Evolutionary conservation across 2,797 vertebrate species (phyloP), one percentile per base, ranked within the genome.

Genomic region (Tarsius wallacei): DNA sequence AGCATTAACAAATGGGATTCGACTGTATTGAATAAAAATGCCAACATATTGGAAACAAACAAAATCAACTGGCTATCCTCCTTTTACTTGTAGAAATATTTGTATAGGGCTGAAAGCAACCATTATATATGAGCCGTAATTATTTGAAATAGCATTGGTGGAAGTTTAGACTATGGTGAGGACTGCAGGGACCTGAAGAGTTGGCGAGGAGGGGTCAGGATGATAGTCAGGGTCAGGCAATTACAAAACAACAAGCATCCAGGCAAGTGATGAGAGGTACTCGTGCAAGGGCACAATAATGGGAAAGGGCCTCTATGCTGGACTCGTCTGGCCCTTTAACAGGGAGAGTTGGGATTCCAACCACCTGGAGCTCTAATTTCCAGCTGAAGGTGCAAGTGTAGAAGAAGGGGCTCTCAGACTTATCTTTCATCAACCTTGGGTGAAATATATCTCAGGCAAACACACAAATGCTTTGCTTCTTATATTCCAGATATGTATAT

Each of bases 1-100:
- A 91, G 71, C 93, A 94, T 97, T 95, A 96, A 88, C 96, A 97
- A 96, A 97, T 77, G 78, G 89, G 66, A 95, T 94, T 97, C 16
- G n/a, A 93, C 64, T 86, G 66, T 77, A 61, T 64, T 80, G 86
- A 49, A 92, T 87, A 87, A 90, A 94, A 90, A 96, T 53, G 73
- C 70, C 81, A 93, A 77, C 28, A 57, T 92, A 73, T 68, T 88
- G 90, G 68, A 86, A 96, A 91, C 31, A 89, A 94, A 97, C 81
- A 83, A 94, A 97, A 87, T 86, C 92, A 86, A 95, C 33, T 86
- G 53, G 68, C 33, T n/a, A 36, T 36, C 53, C 15, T 64, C 51
- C 26, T 84, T 94, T 95, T 85, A 80, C 76, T 85, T 78, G 81
- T 10, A 90, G 92, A 87, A 96, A 82, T 96, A 49, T 90, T 96